Percentiles rank a stretch among this genome's conserved stretches.
phyloP scores from a whole-genome alignment of 2,888 invertebrate genomes.

The Mechanitis messenoides region DNA sequence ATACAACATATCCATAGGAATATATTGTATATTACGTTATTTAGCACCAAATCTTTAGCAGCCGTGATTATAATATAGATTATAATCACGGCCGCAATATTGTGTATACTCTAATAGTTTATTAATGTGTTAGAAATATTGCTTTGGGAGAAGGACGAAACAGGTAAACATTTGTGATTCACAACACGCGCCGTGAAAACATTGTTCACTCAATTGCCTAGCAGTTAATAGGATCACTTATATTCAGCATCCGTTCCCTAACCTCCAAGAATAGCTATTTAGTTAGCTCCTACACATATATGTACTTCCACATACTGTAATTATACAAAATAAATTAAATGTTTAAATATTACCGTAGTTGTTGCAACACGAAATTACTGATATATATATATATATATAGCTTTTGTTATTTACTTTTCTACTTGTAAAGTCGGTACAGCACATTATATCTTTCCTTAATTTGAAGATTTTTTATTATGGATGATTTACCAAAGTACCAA shows the following conservation, averaged over 20 bases:
- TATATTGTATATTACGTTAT: no score
- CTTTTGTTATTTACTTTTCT: slow-evolving; percentile 12
- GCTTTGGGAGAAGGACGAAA: slow-evolving; percentile 57
- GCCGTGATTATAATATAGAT: no score
- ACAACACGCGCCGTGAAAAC: slow-evolving; percentile 53
- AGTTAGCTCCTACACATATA: slow-evolving; percentile 61
- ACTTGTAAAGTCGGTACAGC: not conserved
- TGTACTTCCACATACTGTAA: slow-evolving; percentile 58
- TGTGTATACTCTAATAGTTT: not conserved
- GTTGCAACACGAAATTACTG: slow-evolving; percentile 45
- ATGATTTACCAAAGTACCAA: no score
- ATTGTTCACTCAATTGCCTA: slow-evolving; percentile 55
- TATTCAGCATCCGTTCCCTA: slow-evolving; percentile 65
- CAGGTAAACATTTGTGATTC: slow-evolving; percentile 62
- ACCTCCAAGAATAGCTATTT: slow-evolving; percentile 57
- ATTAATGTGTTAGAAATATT: slow-evolving; percentile 37
- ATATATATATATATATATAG: slow-evolving; percentile 28
- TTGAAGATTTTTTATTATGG: no score
- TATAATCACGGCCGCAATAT: no score
- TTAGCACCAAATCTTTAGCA: no score
- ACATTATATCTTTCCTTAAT: no score
- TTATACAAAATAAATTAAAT: slow-evolving; percentile 68
- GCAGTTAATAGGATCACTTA: slow-evolving; percentile 71
- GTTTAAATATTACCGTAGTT: slow-evolving; percentile 52
- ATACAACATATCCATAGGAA: no score